Conservation (phyloP, 2,888 invertebrate genomes). For the Andrena praecox region DNA sequence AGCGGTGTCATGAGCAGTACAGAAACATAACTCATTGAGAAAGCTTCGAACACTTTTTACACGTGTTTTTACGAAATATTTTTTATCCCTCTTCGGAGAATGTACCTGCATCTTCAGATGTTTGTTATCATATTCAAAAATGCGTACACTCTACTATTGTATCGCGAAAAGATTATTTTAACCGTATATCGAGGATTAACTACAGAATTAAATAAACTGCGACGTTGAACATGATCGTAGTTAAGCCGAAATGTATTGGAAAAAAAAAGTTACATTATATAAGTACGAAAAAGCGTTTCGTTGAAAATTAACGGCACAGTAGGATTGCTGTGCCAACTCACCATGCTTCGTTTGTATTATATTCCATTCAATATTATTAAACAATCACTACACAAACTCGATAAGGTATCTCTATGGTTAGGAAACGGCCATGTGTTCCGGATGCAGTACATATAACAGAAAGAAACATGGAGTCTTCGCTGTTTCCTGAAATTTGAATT, state of each 20-base stretch:
- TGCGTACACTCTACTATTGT: not conserved
- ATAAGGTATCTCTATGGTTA: slow-evolving; percentile 30
- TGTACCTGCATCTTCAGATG: not conserved
- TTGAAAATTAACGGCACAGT: not conserved
- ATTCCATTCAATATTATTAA: slow-evolving; percentile 47
- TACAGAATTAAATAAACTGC: slow-evolving; percentile 7
- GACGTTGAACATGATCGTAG: not conserved
- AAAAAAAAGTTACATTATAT: not conserved
- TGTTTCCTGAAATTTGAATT: slow-evolving; percentile 55
- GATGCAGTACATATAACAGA: slow-evolving; percentile 77
- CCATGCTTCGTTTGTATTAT: slow-evolving; percentile 54
- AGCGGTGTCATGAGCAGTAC: not conserved
- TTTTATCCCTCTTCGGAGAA: no score
- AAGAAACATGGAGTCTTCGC: slow-evolving; percentile 48
- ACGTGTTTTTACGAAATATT: not conserved
- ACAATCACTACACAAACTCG: slow-evolving; percentile 17
- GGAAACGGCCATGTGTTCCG: slow-evolving; percentile 82
- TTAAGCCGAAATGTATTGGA: not conserved
- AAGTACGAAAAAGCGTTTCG: not conserved
- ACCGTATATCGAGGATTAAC: not conserved
- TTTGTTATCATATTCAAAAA: not conserved
- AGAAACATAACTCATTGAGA: slow-evolving; percentile 36
- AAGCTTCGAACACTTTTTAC: slow-evolving; percentile 18
- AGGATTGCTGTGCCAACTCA: slow-evolving; percentile 30
- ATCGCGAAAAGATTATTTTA: not conserved